phyloP scores from a whole-genome alignment of 2,113 vertebrate species.

The Bolborhynchus lineola region DNA sequence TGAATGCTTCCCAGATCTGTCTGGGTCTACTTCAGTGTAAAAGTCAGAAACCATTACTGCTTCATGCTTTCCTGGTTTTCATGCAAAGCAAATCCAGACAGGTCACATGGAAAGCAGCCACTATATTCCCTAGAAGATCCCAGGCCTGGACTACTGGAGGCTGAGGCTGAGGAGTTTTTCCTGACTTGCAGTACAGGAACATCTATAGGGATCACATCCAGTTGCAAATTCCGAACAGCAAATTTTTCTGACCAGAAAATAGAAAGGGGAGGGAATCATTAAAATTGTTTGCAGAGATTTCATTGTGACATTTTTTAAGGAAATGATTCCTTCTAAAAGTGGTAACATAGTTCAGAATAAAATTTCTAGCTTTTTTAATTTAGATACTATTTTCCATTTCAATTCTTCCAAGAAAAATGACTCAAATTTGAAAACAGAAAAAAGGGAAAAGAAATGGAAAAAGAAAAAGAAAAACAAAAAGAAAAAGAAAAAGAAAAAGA shows the following conservation, averaged over 20 bases:
- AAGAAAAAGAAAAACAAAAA: too few relatives aligned
- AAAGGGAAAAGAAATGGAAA: too few relatives aligned
- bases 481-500: rapidly evolving
- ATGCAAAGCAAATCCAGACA: not conserved
- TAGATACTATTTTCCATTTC: not conserved
- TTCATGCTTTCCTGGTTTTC: not conserved
- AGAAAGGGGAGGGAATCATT: not conserved
- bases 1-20: not conserved
- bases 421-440: not conserved
- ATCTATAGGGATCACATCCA: not conserved
- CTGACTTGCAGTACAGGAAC: not conserved
- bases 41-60: not conserved
- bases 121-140: not conserved
- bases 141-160: not conserved
- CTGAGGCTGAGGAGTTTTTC: not conserved
- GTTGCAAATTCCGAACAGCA: not conserved
- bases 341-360: not conserved
- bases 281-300: not conserved
- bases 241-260: not conserved
- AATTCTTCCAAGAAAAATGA: not conserved
- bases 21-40: not conserved
- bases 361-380: not conserved
- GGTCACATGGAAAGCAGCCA: not conserved
- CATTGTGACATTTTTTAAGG: not conserved
- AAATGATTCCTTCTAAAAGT: not conserved